Base-by-base conservation (phyloP, 2,888 invertebrate species). In the Busseola fusca region DNA sequence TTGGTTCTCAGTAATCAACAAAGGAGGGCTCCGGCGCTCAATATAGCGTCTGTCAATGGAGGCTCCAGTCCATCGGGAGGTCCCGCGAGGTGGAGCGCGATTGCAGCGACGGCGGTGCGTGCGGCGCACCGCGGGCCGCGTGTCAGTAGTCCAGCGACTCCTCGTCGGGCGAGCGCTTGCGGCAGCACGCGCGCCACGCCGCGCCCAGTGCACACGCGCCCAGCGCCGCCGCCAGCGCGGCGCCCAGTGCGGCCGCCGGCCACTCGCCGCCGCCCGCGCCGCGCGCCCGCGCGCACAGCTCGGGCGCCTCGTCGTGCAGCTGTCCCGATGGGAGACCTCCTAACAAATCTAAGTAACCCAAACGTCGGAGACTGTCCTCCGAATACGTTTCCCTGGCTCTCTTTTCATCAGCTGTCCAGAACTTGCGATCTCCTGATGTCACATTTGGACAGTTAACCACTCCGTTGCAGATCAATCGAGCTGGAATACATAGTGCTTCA, bases 391-490 rank as follows among this genome's bases (percentile, higher is more conserved):
- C 96, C 80, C 96, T 93, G 52, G 96, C 96, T 76, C 91, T 89
- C 71, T 94, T 95, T 40, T 96, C 95, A 88, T 94, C 95, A 4
- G 92, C 87, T n/a, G 94, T 94, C 95, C 94, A 95, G 84, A 93
- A 94, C 74, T 93, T 95, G 45, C 93, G 91, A 84, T 96, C 96
- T 52, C 92, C 92, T 42, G 93, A 91, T 1, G 97, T 97, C 25
- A 97, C 93, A 88, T 97, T 97, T 1, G 98, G 98, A 91, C 98
- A 98, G 91, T 98, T 98, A 25, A 98, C 96, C 4, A 98, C 97
- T 7, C 98, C 98, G 89, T 98, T 98, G 91, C 98, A 98, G 3
- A 98, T 97, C 37, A 98, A 94, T 86, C 98, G 96, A 30, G 97
- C 97, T 9, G 98, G 98, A 88, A 98, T 98, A 90, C 98, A 98